phyloP scores from a whole-genome alignment of 2,113 vertebrate species.

The Hemichromis elongatus region DNA sequence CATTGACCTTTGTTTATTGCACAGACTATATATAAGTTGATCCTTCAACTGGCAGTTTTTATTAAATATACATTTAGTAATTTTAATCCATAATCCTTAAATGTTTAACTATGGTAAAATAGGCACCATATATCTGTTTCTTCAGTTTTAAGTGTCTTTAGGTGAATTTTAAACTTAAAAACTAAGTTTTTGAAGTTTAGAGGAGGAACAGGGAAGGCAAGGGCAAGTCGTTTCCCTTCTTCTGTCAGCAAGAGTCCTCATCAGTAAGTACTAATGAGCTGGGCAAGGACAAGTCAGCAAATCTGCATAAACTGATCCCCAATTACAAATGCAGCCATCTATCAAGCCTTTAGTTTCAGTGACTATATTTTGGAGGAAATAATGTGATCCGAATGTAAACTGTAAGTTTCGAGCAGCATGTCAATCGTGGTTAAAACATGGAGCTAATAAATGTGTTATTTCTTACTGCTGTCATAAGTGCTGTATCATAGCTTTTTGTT shows the following conservation, averaged over 20 bases:
- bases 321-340: not conserved
- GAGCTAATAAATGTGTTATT: not conserved
- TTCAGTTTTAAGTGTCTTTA: not conserved
- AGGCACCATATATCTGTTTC: not conserved
- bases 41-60: not conserved
- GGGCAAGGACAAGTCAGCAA: constrained; percentile 12
- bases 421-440: not conserved
- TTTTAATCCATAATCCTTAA: not conserved
- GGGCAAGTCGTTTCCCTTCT: constrained; percentile 9
- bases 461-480: not conserved
- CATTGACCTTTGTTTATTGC: not conserved
- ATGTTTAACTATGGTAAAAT: not conserved
- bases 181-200: too few relatives aligned
- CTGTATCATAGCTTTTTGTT: not conserved
- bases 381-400: not conserved
- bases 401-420: not conserved
- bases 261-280: constrained; percentile 35
- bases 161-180: not conserved
- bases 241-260: constrained; percentile 22
- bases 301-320: constrained; percentile 9
- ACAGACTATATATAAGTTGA: not conserved
- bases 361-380: not conserved
- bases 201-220: not conserved
- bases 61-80: not conserved
- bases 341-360: not conserved